Base-by-base conservation (phyloP, 2,113 vertebrate species). In the Procapra przewalskii region DNA sequence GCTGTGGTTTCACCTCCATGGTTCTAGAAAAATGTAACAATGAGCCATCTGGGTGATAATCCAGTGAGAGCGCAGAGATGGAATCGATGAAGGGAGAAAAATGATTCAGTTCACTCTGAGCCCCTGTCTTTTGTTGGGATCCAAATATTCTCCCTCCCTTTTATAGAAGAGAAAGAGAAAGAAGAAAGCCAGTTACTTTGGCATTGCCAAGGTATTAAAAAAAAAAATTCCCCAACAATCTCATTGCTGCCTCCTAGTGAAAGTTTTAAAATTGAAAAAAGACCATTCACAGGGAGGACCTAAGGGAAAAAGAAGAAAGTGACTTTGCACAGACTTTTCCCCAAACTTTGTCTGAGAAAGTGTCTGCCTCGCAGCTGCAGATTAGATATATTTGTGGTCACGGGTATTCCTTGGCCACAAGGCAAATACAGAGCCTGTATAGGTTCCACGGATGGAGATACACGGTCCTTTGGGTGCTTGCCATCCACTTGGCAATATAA, bases 201-300 rank as follows among this genome's bases (percentile, higher is more conserved):
- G 52, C 77, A 31, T 43, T 83, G 40, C 83, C 82, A 93, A 93
- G 67, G n/a, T 45, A n/a, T 77, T 77, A 43, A 77, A 75, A 75
- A 75, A 75, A 77, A 77, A 43, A 25, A 7, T 4, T 27, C 40
- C 79, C 95, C 71, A 88, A n/a, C 60, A 82, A 93, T 81, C 94
- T 97, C 98, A 92, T 81, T 98, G 96, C 98, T 98, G 98, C 98
- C 98, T 98, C 97, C 98, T 98, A 97, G 98, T 94, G 97, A 97
- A 97, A 96, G 91, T 94, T 97, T 94, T 27, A 55, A 86, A 91
- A 90, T 12, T 88, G 57, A 94, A 88, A 85, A 50, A 71, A 94
- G 43, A 92, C 25, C 84, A 87, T n/a, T 90, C 21, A 64, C 64
- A 43, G 79, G 77, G n/a, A 71, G 23, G 11, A 45, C 13, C 31